Percentiles rank a stretch among this genome's conserved stretches.
These are phyloP conservation scores for Glossosoma conforme DNA, from an alignment of 1,140 invertebrate genomes.

Conservation along the genomic window DNA sequence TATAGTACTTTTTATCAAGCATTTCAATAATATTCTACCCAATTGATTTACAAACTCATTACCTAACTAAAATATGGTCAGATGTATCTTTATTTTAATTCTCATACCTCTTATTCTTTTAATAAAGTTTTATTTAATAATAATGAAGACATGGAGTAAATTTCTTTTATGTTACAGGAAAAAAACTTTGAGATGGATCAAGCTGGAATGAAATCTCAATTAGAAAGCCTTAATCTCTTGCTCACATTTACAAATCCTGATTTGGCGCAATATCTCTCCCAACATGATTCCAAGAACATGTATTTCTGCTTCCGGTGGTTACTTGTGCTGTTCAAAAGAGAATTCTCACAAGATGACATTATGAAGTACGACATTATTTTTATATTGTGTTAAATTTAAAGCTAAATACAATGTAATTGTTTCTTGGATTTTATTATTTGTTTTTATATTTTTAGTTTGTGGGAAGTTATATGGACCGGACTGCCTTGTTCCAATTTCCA, in stretches of 20 bases:
- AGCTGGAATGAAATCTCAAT: conserved; percentile 92
- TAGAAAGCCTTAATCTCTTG: conserved; percentile 78
- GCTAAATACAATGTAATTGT: not conserved
- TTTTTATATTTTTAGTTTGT: conserved; percentile 48
- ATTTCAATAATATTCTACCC: too few species aligned
- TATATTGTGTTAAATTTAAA: conserved; percentile 40
- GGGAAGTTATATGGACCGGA: conserved; percentile 87
- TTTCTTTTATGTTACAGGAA: conserved; percentile 54
- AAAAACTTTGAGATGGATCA: conserved; percentile 98
- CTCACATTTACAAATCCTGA: conserved; percentile 78
- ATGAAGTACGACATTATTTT: conserved; percentile 47
- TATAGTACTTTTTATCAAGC: too few species aligned
- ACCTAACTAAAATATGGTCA: too few species aligned
- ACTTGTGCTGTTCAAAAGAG: conserved; percentile 78
- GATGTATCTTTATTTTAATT: too few species aligned
- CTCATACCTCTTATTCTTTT: too few species aligned
- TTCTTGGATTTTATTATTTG: not conserved
- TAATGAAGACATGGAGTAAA: too few species aligned
- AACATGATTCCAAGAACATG: conserved; percentile 94
- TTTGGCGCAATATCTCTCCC: conserved; percentile 80
- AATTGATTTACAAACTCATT: too few species aligned
- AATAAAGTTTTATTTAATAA: too few species aligned
- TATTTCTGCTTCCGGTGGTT: conserved; percentile 98
- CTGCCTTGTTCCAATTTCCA: conserved; percentile 93
- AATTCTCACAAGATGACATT: conserved; percentile 70